Base-by-base conservation (phyloP, 1,140 invertebrate genomes). In the Acromyrmex heyeri region DNA sequence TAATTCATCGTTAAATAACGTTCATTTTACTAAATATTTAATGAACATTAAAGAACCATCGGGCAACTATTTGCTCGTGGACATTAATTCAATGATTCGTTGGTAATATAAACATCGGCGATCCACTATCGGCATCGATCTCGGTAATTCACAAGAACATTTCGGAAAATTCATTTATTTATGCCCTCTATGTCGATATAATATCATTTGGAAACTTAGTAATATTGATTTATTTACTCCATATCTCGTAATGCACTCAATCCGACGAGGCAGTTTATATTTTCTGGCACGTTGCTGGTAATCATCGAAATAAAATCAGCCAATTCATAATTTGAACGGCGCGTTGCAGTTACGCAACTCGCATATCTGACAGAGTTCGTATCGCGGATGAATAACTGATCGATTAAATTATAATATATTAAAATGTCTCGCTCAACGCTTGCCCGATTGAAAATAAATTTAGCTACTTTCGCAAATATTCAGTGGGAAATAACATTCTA, bases 221-320 rank as follows among this genome's bases (percentile, higher is more conserved):
- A 59, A 82, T 82, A 82, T 82, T 72, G 79, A 73, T 82, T 82
- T 73, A 73, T 82, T 82, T 24, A 57, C 48, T 70, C n/a, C 48
- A 70, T 38, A 70, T 70, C 57, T 70, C 57, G 44, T 55, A 81
- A 34, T 34, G 64, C 34, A 38, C 65, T 72, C 65, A 24, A 24
- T 70, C 21, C 50, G 5, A 59, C 21, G 65, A 16, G 53, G 55
- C 16, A 48, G 64, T 70, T 64, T 82, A 73, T 82, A 73, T 82
- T 73, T 69, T 82, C 79, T 82, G 34, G 53, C 67, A 62, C 79
- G 67, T 82, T 61, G 79, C 30, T 53, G 53, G 21, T 82, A 72
- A 73, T 82, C 53, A 72, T 57, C 34, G 53, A 69, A 57, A 82
- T 72, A 82, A 72, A 82, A 82, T 82, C 67, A 72, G 67, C 38